Percentiles rank a stretch among this genome's conserved stretches.
phyloP scores from a whole-genome alignment of 1,140 invertebrate species.

The Heliconius himera region DNA sequence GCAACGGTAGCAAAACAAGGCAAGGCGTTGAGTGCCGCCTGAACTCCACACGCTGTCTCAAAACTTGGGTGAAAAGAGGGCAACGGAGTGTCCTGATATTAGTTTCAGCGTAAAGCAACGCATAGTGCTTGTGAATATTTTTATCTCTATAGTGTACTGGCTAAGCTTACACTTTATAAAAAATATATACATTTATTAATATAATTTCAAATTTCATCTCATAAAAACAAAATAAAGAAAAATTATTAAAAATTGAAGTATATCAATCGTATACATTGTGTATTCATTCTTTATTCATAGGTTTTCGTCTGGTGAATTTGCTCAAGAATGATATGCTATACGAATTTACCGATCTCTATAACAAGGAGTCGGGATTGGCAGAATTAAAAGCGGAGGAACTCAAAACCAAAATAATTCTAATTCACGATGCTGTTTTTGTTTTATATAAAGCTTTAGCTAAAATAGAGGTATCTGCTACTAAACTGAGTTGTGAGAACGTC shows the following conservation, averaged over 20 bases:
- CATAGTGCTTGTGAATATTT: no score
- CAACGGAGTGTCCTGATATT: no score
- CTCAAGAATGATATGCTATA: constrained; percentile 48
- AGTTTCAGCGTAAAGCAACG: no score
- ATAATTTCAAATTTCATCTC: no score
- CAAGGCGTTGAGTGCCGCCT: no score
- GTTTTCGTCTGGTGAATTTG: constrained; percentile 60
- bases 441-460: constrained; percentile 57
- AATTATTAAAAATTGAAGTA: neutral
- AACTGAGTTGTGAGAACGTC: constrained; percentile 55
- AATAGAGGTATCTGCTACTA: constrained; percentile 41
- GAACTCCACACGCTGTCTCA: no score
- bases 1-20: no score
- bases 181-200: no score
- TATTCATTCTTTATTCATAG: constrained; percentile 37
- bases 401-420: constrained; percentile 58
- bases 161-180: no score
- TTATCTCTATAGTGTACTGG: no score
- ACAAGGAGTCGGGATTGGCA: constrained; percentile 47
- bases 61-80: no score
- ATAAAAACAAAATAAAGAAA: no score
- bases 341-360: constrained; percentile 52
- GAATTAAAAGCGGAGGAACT: constrained; percentile 49
- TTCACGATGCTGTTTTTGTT: constrained; percentile 65
- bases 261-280: neutral